Conservation (phyloP, 2,888 invertebrate genomes). For the Heteropelma amictum region DNA sequence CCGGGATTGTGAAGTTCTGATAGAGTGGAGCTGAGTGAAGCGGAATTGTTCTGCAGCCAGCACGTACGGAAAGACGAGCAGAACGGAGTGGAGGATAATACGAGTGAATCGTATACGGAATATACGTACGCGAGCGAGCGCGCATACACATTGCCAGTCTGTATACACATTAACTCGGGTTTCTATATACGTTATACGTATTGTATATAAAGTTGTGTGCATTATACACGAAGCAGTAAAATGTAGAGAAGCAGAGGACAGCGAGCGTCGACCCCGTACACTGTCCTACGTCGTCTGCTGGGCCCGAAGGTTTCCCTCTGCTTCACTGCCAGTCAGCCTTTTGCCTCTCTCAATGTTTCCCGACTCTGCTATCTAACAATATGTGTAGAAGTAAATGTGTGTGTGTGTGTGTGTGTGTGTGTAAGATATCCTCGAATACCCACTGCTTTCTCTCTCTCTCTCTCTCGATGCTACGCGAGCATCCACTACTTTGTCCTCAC, state of each 20-base stretch:
- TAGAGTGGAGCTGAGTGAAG: slow-evolving; percentile 48
- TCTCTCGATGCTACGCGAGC: slow-evolving; percentile 38
- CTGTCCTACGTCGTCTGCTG: slow-evolving; percentile 68
- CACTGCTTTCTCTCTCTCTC: slow-evolving; percentile 29
- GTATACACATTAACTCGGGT: no score
- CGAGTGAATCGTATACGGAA: slow-evolving; percentile 32
- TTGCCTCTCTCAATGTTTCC: slow-evolving; percentile 50
- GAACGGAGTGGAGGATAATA: slow-evolving; percentile 42
- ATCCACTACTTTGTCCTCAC: slow-evolving; percentile 43
- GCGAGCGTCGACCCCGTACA: slow-evolving; percentile 71
- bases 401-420: background rate
- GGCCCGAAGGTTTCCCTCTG: slow-evolving; percentile 51
- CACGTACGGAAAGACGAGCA: slow-evolving; percentile 38
- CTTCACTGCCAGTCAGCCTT: slow-evolving; percentile 40
- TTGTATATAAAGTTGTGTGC: slow-evolving; percentile 3
- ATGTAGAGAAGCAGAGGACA: slow-evolving; percentile 62
- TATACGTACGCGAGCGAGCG: slow-evolving; percentile 23
- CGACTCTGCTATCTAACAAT: slow-evolving; percentile 49
- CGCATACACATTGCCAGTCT: no score
- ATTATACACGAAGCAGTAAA: slow-evolving; percentile 51
- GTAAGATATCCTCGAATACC: slow-evolving; percentile 12
- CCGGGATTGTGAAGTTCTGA: slow-evolving; percentile 47
- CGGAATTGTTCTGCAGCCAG: slow-evolving; percentile 45
- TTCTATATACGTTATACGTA: slow-evolving; percentile 12
- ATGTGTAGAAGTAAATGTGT: background rate